Conservation (phyloP, 2,888 invertebrate species). For the Exocentrus adspersus region DNA sequence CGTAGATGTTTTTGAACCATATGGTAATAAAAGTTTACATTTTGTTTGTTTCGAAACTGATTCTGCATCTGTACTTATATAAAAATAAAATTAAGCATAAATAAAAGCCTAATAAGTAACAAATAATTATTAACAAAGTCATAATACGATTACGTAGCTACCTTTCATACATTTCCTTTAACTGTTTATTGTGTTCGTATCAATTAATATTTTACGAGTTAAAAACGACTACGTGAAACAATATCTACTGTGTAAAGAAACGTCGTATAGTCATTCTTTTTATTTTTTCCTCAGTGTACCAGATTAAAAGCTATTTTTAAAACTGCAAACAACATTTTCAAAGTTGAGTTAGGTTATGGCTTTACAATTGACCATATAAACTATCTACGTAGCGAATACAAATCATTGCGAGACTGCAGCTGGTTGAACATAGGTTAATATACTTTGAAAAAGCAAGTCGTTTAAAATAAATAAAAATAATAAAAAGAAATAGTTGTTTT, state of each 20-base stretch:
- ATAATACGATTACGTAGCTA: conserved; percentile 22
- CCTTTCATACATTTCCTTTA: conserved; percentile 23
- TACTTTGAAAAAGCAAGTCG: conserved; percentile 63
- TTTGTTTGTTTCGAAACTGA: too few relatives aligned
- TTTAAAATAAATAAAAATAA: conserved; percentile 61
- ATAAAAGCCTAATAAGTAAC: conserved; percentile 1
- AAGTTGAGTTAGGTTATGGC: conserved; percentile 64
- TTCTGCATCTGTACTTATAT: too few relatives aligned
- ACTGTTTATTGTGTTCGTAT: conserved; percentile 33
- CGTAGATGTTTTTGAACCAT: background rate
- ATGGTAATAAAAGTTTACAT: too few relatives aligned
- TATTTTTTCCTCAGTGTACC: conserved; percentile 48
- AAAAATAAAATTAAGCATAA: conserved; percentile 10
- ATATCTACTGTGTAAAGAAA: conserved; percentile 41
- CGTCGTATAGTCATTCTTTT: conserved; percentile 40
- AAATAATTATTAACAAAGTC: conserved; percentile 27
- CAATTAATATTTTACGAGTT: conserved; percentile 36
- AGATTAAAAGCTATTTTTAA: conserved; percentile 62
- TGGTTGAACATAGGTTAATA: conserved; percentile 60
- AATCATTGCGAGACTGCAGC: conserved; percentile 37
- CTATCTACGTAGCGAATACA: conserved; percentile 35
- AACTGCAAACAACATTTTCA: conserved; percentile 62
- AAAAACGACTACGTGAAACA: conserved; percentile 38
- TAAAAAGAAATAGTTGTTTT: conserved; percentile 50
- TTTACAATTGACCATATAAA: conserved; percentile 53